Conservation (phyloP, 2,888 invertebrate species). For the Andrena flavipes region DNA sequence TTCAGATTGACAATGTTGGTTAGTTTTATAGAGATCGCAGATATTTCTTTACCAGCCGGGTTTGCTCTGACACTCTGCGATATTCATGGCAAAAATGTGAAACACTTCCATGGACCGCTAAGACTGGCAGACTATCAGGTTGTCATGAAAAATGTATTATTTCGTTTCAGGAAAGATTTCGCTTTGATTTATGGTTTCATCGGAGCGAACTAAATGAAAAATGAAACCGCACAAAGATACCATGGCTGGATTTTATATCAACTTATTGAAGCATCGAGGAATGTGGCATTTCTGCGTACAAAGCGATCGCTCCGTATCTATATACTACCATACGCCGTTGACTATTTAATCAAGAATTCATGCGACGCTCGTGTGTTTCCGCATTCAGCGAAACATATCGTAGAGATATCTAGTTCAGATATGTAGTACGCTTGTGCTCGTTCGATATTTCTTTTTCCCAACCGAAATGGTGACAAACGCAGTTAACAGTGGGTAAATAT, state of each 20-base stretch:
- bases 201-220: background rate
- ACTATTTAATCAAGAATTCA: slow-evolving; percentile 51
- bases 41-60: no score
- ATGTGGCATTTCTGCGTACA: background rate
- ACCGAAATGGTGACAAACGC: background rate
- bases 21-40: no score
- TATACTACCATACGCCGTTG: slow-evolving; percentile 13
- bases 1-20: no score
- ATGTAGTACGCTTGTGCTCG: background rate
- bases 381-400: slow-evolving; percentile 27
- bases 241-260: background rate
- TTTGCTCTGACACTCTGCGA: no score
- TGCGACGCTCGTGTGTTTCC: slow-evolving; percentile 12
- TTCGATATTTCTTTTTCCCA: slow-evolving; percentile 1
- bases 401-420: slow-evolving; percentile 26
- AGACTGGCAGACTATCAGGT: background rate
- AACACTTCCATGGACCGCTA: background rate
- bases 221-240: background rate
- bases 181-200: slow-evolving; percentile 1
- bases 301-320: background rate
- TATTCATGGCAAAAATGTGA: background rate
- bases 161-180: background rate
- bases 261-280: slow-evolving; percentile 21
- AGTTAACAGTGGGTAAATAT: slow-evolving; percentile 20
- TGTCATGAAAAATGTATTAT: background rate